Evolutionary conservation across 2,797 vertebrate genomes (phyloP), one percentile per base, ranked within the genome.

Genomic region (Notoglanidium macrostoma): DNA sequence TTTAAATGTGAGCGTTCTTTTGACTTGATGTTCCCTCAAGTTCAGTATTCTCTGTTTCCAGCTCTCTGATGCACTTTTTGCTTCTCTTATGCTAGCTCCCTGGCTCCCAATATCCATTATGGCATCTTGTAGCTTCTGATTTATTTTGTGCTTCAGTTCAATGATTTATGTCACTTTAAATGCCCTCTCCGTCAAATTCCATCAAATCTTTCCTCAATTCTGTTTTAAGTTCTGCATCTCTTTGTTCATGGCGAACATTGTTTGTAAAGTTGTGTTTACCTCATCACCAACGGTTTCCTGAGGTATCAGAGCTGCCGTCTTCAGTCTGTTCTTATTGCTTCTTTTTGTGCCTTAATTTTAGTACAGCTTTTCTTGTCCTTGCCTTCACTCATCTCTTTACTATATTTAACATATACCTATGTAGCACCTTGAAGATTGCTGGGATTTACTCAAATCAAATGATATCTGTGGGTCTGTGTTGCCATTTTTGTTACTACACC

Each of bases 131-230:
- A 67, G 35, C 57, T 81, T 81, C 57, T 80, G 44, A 83, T 82
- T 65, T 65, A 51, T 67, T 67, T 49, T 51, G 61, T 67, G 61
- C 15, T 67, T 83, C 44, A 83, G 81, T 83, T 83, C 17, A 83
- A 12, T 83, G n/a, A 35, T 44, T 80, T 61, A 61, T 51, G 81
- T 23, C 19, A 26, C 44, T 83, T 54, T 68, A 55, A 82, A 82
- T 40, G 54, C 54, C 19, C 76, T 55, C 17, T 57, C 76, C n/a
- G 57, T 57, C 76, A 78, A 78, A 57, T n/a, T 15, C 11, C 5
- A 51, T 51, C 46, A 76, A 76, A 14, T 59, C n/a, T 29, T 29
- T 54, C 14, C 26, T 54, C 26, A 76, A 29, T 51, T 54, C 32
- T 79, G 77, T 59, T 40, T 79, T 12, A 59, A 23, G 59, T 35